Percentiles rank a stretch among this genome's conserved stretches.
Conservation (phyloP, 1,140 invertebrate species). For the Rhynchophorus ferrugineus region DNA sequence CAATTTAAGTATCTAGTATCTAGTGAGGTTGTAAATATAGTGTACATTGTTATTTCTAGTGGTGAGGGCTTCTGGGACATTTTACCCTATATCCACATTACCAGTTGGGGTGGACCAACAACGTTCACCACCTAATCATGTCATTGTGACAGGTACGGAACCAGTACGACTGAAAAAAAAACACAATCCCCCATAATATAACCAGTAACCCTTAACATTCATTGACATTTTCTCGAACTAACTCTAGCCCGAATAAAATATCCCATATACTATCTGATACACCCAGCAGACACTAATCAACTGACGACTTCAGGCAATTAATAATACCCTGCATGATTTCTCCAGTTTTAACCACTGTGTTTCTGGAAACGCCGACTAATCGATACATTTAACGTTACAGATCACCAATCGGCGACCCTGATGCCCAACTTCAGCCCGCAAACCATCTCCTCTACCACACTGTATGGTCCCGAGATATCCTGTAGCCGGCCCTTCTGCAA, state of each 20-base stretch:
- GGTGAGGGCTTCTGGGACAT: slow-evolving; percentile 88
- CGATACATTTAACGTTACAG: too few relatives aligned
- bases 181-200: background rate
- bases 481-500: slow-evolving; percentile 81
- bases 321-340: too few relatives aligned
- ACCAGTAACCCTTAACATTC: slow-evolving; percentile 1
- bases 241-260: too few relatives aligned
- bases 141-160: slow-evolving; percentile 33
- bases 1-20: too few relatives aligned
- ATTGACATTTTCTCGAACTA: background rate
- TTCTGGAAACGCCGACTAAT: too few relatives aligned
- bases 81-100: slow-evolving; percentile 81
- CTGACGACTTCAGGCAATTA: too few relatives aligned
- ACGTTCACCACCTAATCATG: slow-evolving; percentile 31
- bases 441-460: slow-evolving; percentile 22
- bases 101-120: slow-evolving; percentile 32
- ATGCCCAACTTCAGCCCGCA: slow-evolving; percentile 4
- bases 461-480: slow-evolving; percentile 50
- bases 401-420: background rate
- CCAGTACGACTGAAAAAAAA: slow-evolving; percentile 21
- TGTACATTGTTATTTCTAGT: slow-evolving; percentile 59
- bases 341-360: too few relatives aligned
- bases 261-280: too few relatives aligned
- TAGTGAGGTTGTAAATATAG: slow-evolving; percentile 29
- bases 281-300: too few relatives aligned